Percentiles rank a stretch among this genome's conserved stretches.
Conservation (phyloP, 2,888 invertebrate genomes). For the Iphiclides podalirius region DNA sequence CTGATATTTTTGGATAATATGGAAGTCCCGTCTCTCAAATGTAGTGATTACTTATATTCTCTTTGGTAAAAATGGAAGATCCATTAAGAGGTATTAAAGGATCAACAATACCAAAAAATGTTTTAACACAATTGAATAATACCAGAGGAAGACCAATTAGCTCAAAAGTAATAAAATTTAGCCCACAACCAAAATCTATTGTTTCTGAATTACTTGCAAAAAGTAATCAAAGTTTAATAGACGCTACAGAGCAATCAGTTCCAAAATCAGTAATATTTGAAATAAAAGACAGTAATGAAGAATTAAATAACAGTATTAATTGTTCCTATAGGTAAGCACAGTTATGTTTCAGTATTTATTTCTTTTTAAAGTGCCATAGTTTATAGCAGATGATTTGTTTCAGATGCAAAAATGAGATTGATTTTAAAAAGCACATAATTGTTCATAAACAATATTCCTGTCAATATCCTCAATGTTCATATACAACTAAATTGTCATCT, state of each 20-base stretch:
- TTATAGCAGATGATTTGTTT: conserved; percentile 45
- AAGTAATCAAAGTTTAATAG: conserved; percentile 9
- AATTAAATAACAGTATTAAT: conserved; percentile 19
- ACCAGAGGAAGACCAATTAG: conserved; percentile 49
- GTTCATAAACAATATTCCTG: conserved; percentile 66
- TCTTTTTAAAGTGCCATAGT: not conserved
- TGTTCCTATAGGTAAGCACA: conserved; percentile 27
- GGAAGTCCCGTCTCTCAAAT: no score
- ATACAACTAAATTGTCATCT: conserved; percentile 71
- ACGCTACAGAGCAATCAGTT: not conserved
- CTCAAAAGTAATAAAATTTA: conserved; percentile 44
- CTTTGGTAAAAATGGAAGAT: conserved; percentile 17
- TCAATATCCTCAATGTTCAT: conserved; percentile 73
- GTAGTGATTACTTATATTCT: no score
- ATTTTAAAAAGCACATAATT: conserved; percentile 60
- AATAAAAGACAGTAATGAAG: not conserved
- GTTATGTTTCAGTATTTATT: not conserved
- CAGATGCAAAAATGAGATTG: conserved; percentile 59
- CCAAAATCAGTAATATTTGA: not conserved
- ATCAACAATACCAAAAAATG: not conserved
- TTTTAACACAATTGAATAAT: conserved; percentile 24
- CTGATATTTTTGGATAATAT: no score
- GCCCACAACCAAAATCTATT: conserved; percentile 58
- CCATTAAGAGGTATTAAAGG: not conserved
- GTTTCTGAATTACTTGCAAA: conserved; percentile 50